Percentiles rank a stretch among this genome's conserved stretches.
These are phyloP conservation scores for Eira barbara DNA, from an alignment of 2,113 vertebrate species.

Conservation along the genomic window DNA sequence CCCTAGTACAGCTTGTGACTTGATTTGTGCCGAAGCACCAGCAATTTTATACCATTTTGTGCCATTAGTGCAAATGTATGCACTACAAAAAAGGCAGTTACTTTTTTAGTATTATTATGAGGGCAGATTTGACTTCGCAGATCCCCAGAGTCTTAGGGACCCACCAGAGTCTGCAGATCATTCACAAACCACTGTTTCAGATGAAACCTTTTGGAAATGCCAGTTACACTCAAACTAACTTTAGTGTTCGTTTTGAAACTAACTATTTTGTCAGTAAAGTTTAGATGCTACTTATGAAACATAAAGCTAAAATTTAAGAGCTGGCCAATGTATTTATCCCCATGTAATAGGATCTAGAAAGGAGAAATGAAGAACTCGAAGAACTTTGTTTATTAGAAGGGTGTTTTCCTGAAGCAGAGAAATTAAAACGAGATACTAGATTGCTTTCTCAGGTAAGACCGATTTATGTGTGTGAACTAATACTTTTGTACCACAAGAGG, in stretches of 20 bases:
- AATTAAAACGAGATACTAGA: constrained; percentile 79
- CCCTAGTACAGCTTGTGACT: background rate
- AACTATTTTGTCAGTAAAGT: background rate
- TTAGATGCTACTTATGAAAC: background rate
- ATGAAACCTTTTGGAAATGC: background rate
- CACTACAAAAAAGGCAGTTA: background rate
- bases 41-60: background rate
- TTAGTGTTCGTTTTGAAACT: constrained; percentile 25
- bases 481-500: background rate
- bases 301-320: background rate
- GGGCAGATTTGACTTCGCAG: background rate
- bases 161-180: background rate
- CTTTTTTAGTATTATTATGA: background rate
- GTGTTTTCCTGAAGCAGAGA: constrained; percentile 82
- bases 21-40: background rate
- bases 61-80: background rate
- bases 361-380: constrained; percentile 85
- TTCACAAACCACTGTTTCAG: background rate
- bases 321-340: background rate
- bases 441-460: constrained; percentile 82
- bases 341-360: constrained; percentile 82
- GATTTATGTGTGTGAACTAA: background rate
- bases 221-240: background rate
- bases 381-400: constrained; percentile 85
- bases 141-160: background rate